phyloP scores from a whole-genome alignment of 2,113 vertebrate genomes.

The Carollia perspicillata region DNA sequence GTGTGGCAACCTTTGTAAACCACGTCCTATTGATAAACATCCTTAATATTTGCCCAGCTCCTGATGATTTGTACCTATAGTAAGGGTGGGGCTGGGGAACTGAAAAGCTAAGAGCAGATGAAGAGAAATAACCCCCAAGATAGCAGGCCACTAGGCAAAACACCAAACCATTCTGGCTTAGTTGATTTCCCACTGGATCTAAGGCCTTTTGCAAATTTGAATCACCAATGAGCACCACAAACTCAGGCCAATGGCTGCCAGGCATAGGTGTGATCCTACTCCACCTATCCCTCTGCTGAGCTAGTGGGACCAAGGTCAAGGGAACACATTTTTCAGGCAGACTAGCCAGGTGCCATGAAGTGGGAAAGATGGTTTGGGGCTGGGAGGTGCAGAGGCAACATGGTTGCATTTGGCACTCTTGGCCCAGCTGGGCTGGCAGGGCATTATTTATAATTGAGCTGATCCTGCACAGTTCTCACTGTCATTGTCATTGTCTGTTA shows the following conservation, averaged over 20 bases:
- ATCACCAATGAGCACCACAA: background rate
- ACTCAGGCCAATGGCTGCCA: background rate
- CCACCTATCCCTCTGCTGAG: fast-evolving
- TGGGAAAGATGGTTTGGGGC: background rate
- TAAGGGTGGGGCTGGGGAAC: too few species aligned
- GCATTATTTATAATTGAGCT: constrained; percentile 63
- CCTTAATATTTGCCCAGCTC: background rate
- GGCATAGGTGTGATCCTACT: background rate
- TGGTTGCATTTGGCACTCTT: background rate
- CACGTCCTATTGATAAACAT: background rate
- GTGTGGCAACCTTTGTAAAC: background rate
- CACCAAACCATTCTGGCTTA: background rate
- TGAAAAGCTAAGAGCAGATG: background rate
- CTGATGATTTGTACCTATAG: background rate
- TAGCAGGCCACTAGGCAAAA: background rate
- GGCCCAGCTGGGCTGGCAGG: background rate
- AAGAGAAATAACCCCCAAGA: background rate
- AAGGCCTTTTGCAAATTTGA: background rate
- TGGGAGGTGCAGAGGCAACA: background rate
- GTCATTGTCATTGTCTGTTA: background rate
- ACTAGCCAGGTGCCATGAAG: background rate
- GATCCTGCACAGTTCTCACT: background rate
- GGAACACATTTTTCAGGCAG: background rate
- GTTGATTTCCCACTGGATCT: background rate
- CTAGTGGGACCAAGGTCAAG: fast-evolving